These are phyloP conservation scores for Hyles euphorbiae DNA, from an alignment of 1,140 invertebrate species.

Conservation along the genomic window DNA sequence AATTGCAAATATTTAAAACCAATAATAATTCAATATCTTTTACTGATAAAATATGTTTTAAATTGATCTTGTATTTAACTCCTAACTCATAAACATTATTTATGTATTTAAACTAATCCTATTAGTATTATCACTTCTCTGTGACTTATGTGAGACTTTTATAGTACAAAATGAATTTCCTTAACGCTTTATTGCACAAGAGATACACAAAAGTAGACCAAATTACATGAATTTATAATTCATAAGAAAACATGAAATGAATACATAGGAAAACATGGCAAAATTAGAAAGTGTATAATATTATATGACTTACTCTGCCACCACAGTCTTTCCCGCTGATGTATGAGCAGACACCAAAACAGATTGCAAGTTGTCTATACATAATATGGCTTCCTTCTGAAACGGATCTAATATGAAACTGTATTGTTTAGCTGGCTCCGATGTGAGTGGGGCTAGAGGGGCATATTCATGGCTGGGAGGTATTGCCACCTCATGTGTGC, in stretches of 20 bases:
- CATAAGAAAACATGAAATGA: too few relatives aligned
- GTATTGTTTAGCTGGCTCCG: constrained; percentile 93
- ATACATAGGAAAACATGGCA: too few relatives aligned
- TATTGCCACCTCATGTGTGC: constrained; percentile 94
- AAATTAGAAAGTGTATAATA: neutral
- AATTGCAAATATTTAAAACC: too few relatives aligned
- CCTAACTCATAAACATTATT: too few relatives aligned
- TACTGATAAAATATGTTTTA: neutral
- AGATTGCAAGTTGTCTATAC: constrained; percentile 98
- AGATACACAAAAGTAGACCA: too few relatives aligned
- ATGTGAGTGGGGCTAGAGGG: constrained; percentile 78
- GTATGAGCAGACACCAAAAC: constrained; percentile 99
- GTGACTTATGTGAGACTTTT: too few relatives aligned
- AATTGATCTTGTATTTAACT: constrained; percentile 9
- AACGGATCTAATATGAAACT: constrained; percentile 98
- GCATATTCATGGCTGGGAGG: constrained; percentile 90
- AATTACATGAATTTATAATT: too few relatives aligned
- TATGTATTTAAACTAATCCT: neutral
- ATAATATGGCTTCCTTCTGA: constrained; percentile 97
- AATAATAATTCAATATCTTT: neutral
- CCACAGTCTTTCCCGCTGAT: constrained; percentile 99
- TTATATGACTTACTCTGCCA: constrained; percentile 90
- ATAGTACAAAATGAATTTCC: too few relatives aligned
- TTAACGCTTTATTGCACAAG: too few relatives aligned
- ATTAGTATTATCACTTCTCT: too few relatives aligned